A percentile compares a stretch with the other conserved stretches of the same genome.
Evolutionary conservation across 1,140 invertebrate species (phyloP).

Genomic region (Lysiphlebus fabarum): DNA sequence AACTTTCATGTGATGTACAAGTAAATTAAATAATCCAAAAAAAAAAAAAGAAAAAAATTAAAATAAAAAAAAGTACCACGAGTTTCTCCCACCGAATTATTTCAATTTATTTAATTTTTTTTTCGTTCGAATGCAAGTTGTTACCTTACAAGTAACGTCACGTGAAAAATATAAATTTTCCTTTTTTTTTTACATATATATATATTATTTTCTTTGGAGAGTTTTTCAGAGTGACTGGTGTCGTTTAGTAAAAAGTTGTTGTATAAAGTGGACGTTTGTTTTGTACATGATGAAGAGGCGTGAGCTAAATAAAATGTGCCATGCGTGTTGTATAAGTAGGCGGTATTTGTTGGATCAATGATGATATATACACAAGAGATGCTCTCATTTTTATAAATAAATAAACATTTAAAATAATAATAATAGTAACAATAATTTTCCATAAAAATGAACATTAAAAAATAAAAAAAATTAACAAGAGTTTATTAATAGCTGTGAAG

Average conservation of each 20-base stretch:
- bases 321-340: constrained; percentile 31
- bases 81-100: too few relatives aligned
- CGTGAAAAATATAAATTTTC: too few relatives aligned
- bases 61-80: too few relatives aligned
- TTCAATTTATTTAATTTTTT: too few relatives aligned
- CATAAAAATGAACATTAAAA: background rate
- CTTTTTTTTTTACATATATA: too few relatives aligned
- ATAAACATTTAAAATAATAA: background rate
- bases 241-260: constrained; percentile 10
- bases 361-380: constrained; percentile 24
- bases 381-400: constrained; percentile 18
- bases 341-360: constrained; percentile 28
- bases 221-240: too few relatives aligned
- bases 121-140: too few relatives aligned
- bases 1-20: too few relatives aligned
- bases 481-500: constrained; percentile 2
- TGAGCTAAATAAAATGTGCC: constrained; percentile 29
- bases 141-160: too few relatives aligned
- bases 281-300: constrained; percentile 13
- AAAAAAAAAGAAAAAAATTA: too few relatives aligned
- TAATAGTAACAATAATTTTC: background rate
- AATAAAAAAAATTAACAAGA: constrained; percentile 10
- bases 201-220: too few relatives aligned
- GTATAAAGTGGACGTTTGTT: constrained; percentile 14
- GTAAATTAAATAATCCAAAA: too few relatives aligned